A percentile compares a stretch with the other conserved stretches of the same genome.
phyloP scores from a whole-genome alignment of 2,113 vertebrate species.

The Cinclus cinclus region DNA sequence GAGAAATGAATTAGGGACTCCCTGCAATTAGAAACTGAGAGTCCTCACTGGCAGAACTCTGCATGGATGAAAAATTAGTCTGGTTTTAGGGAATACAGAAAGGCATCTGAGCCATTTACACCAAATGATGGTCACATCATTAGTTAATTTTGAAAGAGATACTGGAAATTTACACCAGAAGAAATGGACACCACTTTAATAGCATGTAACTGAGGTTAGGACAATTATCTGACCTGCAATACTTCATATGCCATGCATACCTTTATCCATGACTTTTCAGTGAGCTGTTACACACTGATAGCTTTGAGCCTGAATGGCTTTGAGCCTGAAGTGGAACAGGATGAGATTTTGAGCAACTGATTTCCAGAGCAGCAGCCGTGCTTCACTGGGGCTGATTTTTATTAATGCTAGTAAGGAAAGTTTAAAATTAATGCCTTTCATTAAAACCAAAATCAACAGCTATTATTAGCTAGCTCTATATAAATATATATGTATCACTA shows the following conservation, averaged over 20 bases:
- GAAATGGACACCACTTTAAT: background rate
- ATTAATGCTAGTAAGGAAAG: background rate
- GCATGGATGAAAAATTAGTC: background rate
- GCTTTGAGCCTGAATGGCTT: background rate
- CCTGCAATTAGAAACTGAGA: background rate
- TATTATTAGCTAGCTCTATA: background rate
- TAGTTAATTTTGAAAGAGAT: background rate
- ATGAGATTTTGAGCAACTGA: background rate
- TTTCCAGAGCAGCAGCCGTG: background rate
- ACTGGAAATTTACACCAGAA: background rate
- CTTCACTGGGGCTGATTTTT: background rate
- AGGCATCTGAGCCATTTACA: background rate
- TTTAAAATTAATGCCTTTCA: background rate
- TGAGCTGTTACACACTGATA: background rate
- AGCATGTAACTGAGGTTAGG: background rate
- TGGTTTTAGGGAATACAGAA: background rate
- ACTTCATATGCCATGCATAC: background rate
- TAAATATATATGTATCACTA: background rate
- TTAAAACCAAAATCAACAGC: background rate
- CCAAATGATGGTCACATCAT: background rate
- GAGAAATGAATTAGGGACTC: background rate
- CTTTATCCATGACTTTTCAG: background rate
- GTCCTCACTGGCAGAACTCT: accelerated
- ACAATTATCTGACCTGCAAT: background rate
- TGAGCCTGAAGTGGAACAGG: background rate